A percentile compares a stretch with the other conserved stretches of the same genome.
These are phyloP conservation scores for Chrysolina americana DNA, from an alignment of 2,888 invertebrate genomes.

Conservation along the genomic window DNA sequence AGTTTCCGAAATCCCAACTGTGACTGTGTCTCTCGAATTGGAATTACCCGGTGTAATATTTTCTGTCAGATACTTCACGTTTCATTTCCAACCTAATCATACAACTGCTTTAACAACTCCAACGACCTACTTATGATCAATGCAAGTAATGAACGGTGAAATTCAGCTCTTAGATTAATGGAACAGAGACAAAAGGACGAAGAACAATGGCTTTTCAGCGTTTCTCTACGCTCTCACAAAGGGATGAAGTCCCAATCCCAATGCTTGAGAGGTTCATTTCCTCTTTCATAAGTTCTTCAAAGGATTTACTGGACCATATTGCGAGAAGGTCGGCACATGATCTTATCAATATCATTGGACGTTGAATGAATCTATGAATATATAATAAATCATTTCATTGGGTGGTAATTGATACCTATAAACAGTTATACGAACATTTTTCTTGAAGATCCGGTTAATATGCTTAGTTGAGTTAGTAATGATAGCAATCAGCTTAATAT, in stretches of 20 bases:
- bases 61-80: too few species aligned
- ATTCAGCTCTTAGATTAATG: constrained; percentile 32
- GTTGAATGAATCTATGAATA: neutral
- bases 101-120: neutral
- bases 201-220: constrained; percentile 34
- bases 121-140: neutral
- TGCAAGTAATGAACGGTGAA: constrained; percentile 33
- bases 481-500: too few species aligned
- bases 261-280: constrained; percentile 46
- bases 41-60: too few species aligned
- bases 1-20: too few species aligned
- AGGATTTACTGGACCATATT: constrained; percentile 41
- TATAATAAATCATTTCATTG: neutral
- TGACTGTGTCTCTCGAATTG: too few species aligned
- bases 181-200: constrained; percentile 38
- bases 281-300: constrained; percentile 35
- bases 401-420: too few species aligned
- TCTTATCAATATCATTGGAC: neutral
- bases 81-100: neutral
- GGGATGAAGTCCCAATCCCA: constrained; percentile 38
- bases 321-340: neutral
- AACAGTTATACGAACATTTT: too few species aligned
- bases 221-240: constrained; percentile 23
- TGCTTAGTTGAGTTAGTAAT: neutral
- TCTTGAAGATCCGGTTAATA: neutral